Percentiles rank a stretch among this genome's conserved stretches.
Conservation (phyloP, 1,140 invertebrate species). For the Teleogryllus occipitalis region DNA sequence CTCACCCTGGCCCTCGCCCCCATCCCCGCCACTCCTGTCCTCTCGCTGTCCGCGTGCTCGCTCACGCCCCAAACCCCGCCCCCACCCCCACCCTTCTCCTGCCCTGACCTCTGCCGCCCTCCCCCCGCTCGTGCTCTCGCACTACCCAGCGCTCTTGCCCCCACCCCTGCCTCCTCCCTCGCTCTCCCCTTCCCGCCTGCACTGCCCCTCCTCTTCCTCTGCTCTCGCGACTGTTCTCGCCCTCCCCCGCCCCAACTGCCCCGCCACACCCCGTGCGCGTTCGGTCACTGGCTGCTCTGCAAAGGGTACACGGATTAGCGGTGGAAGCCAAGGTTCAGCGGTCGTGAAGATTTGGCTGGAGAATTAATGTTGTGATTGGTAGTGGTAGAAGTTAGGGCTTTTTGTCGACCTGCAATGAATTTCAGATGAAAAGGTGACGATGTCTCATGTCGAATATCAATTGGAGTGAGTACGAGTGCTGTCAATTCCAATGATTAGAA, state of each 20-base stretch:
- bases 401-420: too few species aligned
- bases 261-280: not conserved
- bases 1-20: not conserved
- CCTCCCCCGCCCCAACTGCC: conserved; percentile 2
- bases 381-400: too few species aligned
- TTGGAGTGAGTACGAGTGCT: too few species aligned
- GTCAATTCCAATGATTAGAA: too few species aligned
- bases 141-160: not conserved
- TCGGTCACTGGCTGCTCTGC: not conserved
- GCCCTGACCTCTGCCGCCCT: not conserved
- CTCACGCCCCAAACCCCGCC: not conserved
- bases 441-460: too few species aligned
- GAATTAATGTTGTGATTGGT: too few species aligned
- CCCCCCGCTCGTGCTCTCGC: not conserved
- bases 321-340: too few species aligned
- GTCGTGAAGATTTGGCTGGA: too few species aligned
- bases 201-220: not conserved
- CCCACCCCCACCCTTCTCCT: not conserved
- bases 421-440: too few species aligned
- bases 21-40: not conserved
- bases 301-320: not conserved
- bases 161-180: not conserved
- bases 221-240: not conserved
- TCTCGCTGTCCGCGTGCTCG: not conserved
- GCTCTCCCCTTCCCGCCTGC: not conserved